Conservation (phyloP, 2,888 invertebrate species). For the Eulithis testata region DNA sequence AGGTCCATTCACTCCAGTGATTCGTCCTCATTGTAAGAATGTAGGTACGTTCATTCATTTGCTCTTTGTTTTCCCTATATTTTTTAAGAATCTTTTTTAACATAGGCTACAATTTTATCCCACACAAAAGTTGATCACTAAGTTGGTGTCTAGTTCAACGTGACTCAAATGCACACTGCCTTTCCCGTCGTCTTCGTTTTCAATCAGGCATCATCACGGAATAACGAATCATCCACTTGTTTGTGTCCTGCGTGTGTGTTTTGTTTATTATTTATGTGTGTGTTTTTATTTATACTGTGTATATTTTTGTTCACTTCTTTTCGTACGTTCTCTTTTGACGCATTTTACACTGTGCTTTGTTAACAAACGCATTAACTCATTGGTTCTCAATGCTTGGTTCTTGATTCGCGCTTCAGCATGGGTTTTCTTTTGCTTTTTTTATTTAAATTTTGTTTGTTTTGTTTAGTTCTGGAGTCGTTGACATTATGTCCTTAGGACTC, state of each 20-base stretch:
- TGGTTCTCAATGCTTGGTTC: slow-evolving; percentile 37
- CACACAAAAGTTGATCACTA: no score
- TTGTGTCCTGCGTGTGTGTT: slow-evolving; percentile 39
- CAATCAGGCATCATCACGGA: slow-evolving; percentile 32
- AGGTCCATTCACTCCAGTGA: no score
- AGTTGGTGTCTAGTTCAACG: no score
- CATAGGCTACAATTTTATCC: no score
- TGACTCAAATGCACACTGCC: slow-evolving; percentile 17
- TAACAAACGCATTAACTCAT: slow-evolving; percentile 43
- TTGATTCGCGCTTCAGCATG: slow-evolving; percentile 51
- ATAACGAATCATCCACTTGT: slow-evolving; percentile 41
- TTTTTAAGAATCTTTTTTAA: no score
- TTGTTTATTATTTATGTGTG: slow-evolving; percentile 21
- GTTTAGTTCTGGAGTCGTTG: slow-evolving; percentile 63
- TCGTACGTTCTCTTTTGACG: slow-evolving; percentile 35
- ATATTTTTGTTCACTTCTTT: slow-evolving; percentile 23
- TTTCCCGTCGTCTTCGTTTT: slow-evolving; percentile 29
- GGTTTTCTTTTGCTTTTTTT: slow-evolving; percentile 44
- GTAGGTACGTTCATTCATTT: no score
- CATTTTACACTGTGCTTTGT: slow-evolving; percentile 32
- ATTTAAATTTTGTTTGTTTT: slow-evolving; percentile 27
- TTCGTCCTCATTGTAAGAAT: no score
- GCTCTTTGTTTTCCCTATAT: no score
- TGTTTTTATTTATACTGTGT: slow-evolving; percentile 18
- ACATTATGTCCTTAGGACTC: slow-evolving; percentile 78